A percentile compares a stretch with the other conserved stretches of the same genome.
These are phyloP conservation scores for Clarias gariepinus DNA, from an alignment of 2,113 vertebrate genomes.

Conservation along the genomic window DNA sequence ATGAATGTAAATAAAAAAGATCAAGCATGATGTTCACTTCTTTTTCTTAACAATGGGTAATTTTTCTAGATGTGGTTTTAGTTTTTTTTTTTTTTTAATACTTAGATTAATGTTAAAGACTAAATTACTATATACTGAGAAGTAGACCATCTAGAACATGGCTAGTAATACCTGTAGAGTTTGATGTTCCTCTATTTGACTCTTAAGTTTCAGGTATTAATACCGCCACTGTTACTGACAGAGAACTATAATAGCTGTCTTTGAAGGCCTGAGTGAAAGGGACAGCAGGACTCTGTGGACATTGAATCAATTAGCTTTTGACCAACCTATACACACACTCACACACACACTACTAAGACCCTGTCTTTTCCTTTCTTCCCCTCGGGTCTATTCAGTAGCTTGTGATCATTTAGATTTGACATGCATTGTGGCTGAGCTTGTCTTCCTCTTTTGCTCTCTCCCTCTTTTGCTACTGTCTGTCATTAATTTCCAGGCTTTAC, in stretches of 20 bases:
- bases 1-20: neutral
- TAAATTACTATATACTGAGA: neutral
- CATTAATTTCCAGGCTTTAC: constrained; percentile 97
- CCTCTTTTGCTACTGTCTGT: constrained; percentile 88
- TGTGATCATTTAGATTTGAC: constrained; percentile 99
- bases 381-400: constrained; percentile 82
- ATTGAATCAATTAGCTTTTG: constrained; percentile 90
- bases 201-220: constrained; percentile 41
- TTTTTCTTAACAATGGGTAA: neutral
- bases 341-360: constrained; percentile 58
- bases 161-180: constrained; percentile 27
- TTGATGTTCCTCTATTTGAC: constrained; percentile 32
- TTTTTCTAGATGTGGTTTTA: neutral
- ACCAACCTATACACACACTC: constrained; percentile 60
- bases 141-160: constrained; percentile 3
- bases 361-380: constrained; percentile 78
- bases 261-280: constrained; percentile 60
- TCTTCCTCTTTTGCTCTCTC: constrained; percentile 71
- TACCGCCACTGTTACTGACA: constrained; percentile 28
- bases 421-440: constrained; percentile 90
- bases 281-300: constrained; percentile 72
- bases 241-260: constrained; percentile 44
- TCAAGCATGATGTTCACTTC: neutral
- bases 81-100: neutral
- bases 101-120: neutral